phyloP scores from a whole-genome alignment of 2,113 vertebrate genomes.

The Crypturellus undulatus region DNA sequence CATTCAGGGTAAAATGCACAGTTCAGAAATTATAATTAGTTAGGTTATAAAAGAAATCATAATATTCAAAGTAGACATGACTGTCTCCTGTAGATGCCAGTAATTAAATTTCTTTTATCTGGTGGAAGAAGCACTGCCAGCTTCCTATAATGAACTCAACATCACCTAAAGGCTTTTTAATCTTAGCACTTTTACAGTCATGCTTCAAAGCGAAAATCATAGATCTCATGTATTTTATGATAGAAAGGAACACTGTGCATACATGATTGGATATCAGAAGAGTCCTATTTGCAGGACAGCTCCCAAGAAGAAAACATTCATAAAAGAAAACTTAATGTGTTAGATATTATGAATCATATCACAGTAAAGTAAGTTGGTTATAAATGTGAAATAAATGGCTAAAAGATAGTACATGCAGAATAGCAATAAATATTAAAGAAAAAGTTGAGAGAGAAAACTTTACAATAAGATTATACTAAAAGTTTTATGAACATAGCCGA shows the following conservation, averaged over 20 bases:
- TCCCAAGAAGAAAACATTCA: background rate
- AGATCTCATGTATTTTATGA: conserved; percentile 47
- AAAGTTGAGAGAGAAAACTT: background rate
- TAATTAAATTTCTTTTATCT: conserved; percentile 76
- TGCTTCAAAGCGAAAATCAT: conserved; percentile 59
- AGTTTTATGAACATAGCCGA: background rate
- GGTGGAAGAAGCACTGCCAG: conserved; percentile 27
- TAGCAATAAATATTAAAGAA: background rate
- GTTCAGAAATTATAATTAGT: conserved; percentile 32
- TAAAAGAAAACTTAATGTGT: background rate
- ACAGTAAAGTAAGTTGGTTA: background rate
- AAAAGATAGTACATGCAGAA: background rate
- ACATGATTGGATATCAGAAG: conserved; percentile 16
- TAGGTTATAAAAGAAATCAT: conserved; percentile 46
- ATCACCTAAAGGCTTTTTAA: conserved; percentile 64
- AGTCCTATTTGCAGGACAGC: background rate
- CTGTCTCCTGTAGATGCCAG: conserved; percentile 39
- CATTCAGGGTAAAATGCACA: background rate
- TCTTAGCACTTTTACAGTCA: conserved; percentile 44
- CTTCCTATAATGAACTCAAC: conserved; percentile 59
- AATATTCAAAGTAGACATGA: conserved; percentile 49
- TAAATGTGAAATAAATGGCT: background rate
- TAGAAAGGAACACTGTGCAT: conserved; percentile 12
- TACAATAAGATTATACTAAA: background rate
- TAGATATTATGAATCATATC: conserved; percentile 3